Evolutionary conservation across 2,113 vertebrate genomes (phyloP).

Genomic region (Pseudopipra pipra): DNA sequence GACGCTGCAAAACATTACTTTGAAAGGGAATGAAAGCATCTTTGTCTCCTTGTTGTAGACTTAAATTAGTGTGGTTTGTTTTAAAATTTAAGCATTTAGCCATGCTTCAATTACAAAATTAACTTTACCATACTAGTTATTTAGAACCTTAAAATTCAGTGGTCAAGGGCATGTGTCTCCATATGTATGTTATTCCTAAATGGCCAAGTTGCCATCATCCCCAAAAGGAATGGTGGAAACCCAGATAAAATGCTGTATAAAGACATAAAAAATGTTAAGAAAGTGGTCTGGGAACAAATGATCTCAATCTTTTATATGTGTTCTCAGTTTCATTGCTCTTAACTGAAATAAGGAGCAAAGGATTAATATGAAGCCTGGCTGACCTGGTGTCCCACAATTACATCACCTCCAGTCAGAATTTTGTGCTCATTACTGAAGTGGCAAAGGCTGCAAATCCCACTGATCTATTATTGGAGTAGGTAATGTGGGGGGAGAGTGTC

Average conservation of each 20-base stretch:
- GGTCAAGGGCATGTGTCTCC: not conserved
- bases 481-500: not conserved
- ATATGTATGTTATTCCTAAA: not conserved
- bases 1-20: not conserved
- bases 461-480: not conserved
- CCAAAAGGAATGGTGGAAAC: not conserved
- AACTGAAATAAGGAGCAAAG: conserved; percentile 4
- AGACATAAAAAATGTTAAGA: not conserved
- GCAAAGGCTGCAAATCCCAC: not conserved
- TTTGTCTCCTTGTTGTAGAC: not conserved
- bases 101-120: not conserved
- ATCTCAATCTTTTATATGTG: not conserved
- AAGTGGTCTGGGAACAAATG: not conserved
- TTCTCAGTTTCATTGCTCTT: not conserved
- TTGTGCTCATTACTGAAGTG: not conserved
- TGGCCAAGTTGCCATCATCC: not conserved
- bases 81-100: not conserved
- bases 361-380: conserved; percentile 30
- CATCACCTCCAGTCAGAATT: conserved; percentile 10
- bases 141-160: not conserved
- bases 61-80: not conserved
- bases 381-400: conserved; percentile 5
- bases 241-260: not conserved
- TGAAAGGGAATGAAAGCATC: not conserved
- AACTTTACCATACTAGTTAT: not conserved